Conservation (phyloP, 2,113 vertebrate genomes). For the Lontra canadensis region DNA sequence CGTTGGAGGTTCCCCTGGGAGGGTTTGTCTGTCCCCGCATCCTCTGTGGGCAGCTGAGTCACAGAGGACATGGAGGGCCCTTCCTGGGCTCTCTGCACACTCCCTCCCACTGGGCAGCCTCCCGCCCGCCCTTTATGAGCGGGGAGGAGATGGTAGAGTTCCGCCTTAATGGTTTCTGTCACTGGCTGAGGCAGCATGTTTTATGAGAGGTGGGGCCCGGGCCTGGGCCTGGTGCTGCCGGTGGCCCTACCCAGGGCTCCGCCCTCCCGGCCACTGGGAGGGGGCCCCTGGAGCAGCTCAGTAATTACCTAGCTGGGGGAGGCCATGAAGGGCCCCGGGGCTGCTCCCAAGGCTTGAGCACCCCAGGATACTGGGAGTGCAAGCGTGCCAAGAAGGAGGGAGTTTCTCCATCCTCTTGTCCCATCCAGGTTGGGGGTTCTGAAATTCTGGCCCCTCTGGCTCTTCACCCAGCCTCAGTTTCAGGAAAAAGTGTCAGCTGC, state of each 20-base stretch:
- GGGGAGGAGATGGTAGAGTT: conserved; percentile 84
- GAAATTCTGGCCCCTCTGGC: background rate
- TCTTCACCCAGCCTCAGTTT: background rate
- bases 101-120: conserved; percentile 71
- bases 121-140: conserved; percentile 81
- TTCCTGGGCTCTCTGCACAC: conserved; percentile 61
- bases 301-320: conserved; percentile 82
- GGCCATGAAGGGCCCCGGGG: conserved; percentile 47
- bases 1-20: conserved; percentile 14
- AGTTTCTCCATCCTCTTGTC: background rate
- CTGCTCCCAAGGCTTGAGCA: background rate
- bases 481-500: background rate
- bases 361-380: background rate
- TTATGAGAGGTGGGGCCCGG: conserved; percentile 86
- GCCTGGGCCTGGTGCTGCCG: conserved; percentile 84
- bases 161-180: conserved; percentile 90
- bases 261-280: conserved; percentile 85
- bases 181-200: conserved; percentile 88
- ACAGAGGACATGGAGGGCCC: conserved; percentile 46
- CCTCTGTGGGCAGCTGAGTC: conserved; percentile 79
- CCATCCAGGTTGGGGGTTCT: no score
- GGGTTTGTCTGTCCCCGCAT: conserved; percentile 66
- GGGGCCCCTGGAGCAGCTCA: conserved; percentile 85
- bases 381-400: background rate
- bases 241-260: conserved; percentile 86